Percentiles rank a stretch among this genome's conserved stretches.
Conservation (phyloP, 2,888 invertebrate species). For the Volucella bombylans region DNA sequence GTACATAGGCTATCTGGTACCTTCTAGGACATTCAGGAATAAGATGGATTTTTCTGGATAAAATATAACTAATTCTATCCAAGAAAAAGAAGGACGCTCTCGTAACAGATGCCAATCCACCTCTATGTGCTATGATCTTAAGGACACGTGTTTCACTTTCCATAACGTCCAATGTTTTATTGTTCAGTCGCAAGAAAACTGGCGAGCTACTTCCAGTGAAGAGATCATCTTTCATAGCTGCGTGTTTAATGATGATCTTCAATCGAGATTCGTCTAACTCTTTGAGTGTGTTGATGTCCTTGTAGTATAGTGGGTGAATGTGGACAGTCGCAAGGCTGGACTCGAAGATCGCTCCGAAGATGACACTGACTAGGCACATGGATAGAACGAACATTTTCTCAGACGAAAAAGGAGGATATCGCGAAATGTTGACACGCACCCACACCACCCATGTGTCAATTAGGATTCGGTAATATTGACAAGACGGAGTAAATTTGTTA, state of each 20-base stretch:
- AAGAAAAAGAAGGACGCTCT: slow-evolving; percentile 78
- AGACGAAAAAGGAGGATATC: slow-evolving; percentile 80
- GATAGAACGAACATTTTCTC: slow-evolving; percentile 81
- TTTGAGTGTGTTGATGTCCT: slow-evolving; percentile 80
- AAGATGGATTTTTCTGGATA: slow-evolving; percentile 79
- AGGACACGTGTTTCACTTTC: slow-evolving; percentile 78
- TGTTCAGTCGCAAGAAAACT: slow-evolving; percentile 78
- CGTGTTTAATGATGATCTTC: slow-evolving; percentile 81
- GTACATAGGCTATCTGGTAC: slow-evolving; percentile 80
- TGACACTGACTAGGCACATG: slow-evolving; percentile 81
- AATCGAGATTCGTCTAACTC: slow-evolving; percentile 79
- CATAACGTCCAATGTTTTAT: slow-evolving; percentile 77
- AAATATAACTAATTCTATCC: slow-evolving; percentile 78
- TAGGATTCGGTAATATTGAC: slow-evolving; percentile 76
- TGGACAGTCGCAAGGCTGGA: slow-evolving; percentile 82
- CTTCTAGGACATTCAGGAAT: slow-evolving; percentile 82
- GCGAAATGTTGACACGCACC: slow-evolving; percentile 79
- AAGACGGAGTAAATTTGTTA: neutral
- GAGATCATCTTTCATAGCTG: slow-evolving; percentile 81
- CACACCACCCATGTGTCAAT: slow-evolving; percentile 81
- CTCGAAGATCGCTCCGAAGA: slow-evolving; percentile 82
- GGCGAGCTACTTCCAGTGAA: slow-evolving; percentile 79
- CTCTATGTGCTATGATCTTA: slow-evolving; percentile 76
- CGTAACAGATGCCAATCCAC: slow-evolving; percentile 79
- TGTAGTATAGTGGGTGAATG: slow-evolving; percentile 81